Conservation (phyloP, 2,888 invertebrate species). For the Platynereis dumerilii region DNA sequence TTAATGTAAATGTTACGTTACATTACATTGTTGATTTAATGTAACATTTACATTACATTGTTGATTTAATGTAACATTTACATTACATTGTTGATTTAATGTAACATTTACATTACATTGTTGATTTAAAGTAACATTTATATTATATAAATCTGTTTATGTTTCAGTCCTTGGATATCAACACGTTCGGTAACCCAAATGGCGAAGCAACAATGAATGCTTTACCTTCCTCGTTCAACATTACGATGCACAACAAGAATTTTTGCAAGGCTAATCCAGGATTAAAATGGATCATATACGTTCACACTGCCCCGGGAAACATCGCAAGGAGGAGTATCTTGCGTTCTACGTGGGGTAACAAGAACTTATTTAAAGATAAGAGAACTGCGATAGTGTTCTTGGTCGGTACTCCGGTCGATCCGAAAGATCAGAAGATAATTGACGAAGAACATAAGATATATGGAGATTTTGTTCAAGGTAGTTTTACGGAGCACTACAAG, state of each 20-base stretch:
- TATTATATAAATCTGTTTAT: too few relatives aligned
- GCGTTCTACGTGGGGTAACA: constrained; percentile 42
- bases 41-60: too few relatives aligned
- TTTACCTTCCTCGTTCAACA: neutral
- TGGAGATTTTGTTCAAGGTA: constrained; percentile 44
- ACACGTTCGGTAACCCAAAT: neutral
- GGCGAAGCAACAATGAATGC: constrained; percentile 17
- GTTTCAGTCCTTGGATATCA: constrained; percentile 1
- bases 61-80: too few relatives aligned
- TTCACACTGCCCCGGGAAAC: constrained; percentile 41
- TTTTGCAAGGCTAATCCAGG: constrained; percentile 25
- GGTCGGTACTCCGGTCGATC: constrained; percentile 37
- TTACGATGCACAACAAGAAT: constrained; percentile 24
- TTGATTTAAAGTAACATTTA: too few relatives aligned
- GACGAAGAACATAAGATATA: constrained; percentile 35
- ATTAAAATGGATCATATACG: constrained; percentile 33
- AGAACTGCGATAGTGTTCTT: constrained; percentile 39
- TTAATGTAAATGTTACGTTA: too few relatives aligned
- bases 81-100: too few relatives aligned
- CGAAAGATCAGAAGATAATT: constrained; percentile 29
- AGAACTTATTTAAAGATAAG: constrained; percentile 31
- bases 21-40: too few relatives aligned
- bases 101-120: too few relatives aligned
- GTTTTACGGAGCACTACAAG: constrained; percentile 43
- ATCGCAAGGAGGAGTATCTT: constrained; percentile 34